Base-by-base conservation (phyloP, 2,888 invertebrate genomes). In the Dioctria linearis region DNA sequence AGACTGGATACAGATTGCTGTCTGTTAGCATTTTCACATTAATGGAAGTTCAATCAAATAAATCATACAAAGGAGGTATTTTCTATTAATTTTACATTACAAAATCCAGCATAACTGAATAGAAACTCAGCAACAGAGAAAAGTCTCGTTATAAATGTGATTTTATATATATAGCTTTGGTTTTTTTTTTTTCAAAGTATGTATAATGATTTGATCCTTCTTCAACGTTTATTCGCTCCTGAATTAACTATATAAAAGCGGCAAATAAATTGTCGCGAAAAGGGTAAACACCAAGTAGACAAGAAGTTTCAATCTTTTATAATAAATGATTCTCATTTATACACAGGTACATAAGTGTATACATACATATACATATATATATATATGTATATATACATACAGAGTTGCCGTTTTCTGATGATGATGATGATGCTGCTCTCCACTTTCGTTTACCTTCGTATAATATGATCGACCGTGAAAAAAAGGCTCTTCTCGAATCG, bases 341-440 rank as follows among this genome's bases (percentile, higher is more conserved):
- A 25, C 25, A 25, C 25, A 25, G 25, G 25, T 25, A 25, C 25
- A 25, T 25, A 0, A 46, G 67, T 67, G 54, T 54, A 54, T 69
- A n/a, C n/a, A n/a, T n/a, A n/a, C n/a, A n/a, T n/a, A 25, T 25
- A 25, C 25, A 25, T 25, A 25, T 2, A 25, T 2, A 25, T 25
- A 25, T 25, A 25, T 25, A 25, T 25, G 25, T 25, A 25, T 25
- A 25, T 25, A 25, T 25, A 25, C 25, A 25, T 25, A 25, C 25
- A 25, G 25, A 69, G 69, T 69, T 69, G 73, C 42, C 73, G 54
- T 73, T 73, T n/a, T 54, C 54, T 54, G 54, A 54, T 54, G 54
- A 54, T 54, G 54, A 54, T 83, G 54, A 54, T 54, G 54, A 54
- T 54, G 54, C 2, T 83, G 81, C 83, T 83, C 82, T 80, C 83